Evolutionary conservation across 37 sponge, comb jelly and placozoan species (phyloP), one percentile per base, ranked within the genome.

Genomic region (Trichoplax adhaerens): DNA sequence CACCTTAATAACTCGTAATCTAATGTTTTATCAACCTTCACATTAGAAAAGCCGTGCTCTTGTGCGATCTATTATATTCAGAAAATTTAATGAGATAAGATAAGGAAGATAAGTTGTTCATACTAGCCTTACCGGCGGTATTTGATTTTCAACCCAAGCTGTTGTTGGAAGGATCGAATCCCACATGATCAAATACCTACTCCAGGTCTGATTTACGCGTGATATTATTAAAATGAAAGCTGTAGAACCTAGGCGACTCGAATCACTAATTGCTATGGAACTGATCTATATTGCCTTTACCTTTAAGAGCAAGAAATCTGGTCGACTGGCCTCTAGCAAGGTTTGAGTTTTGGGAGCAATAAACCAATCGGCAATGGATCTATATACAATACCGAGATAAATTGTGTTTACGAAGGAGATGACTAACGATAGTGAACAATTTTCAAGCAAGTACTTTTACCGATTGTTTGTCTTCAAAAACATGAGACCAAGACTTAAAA

Each of bases 131-230:
- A 91, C 85, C 53, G 58, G 51, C 0, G 94, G 94, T 1, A 92
- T 74, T 1, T 80, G 80, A 7, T 56, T 59, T 61, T 86, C 55
- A 60, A 94, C 77, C 91, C 91, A 94, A 61, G 77, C 83, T 65
- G 61, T 56, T 8, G 81, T 68, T 0, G 95, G 90, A 48, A 81
- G n/a, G 0, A 94, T 63, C 8, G 64, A 58, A 58, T 89, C 79
- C 95, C 95, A 94, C 77, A 87, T 72, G 12, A 94, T 84, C 54
- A 94, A 72, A 68, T 82, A 68, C 47, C 71, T 66, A 57, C 86
- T 58, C 59, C 82, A 29, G 3, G 75, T 72, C 88, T 86, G 72
- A 29, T 29, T 29, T 29, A 29, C 29, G 29, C 29, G 29, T 29
- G 29, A 29, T 29, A 29, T 29, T 29, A 29, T 29, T 29, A 29